A percentile compares a stretch with the other conserved stretches of the same genome.
These are phyloP conservation scores for Nannobrachium achirus DNA, from an alignment of 2,113 vertebrate species.

Conservation along the genomic window DNA sequence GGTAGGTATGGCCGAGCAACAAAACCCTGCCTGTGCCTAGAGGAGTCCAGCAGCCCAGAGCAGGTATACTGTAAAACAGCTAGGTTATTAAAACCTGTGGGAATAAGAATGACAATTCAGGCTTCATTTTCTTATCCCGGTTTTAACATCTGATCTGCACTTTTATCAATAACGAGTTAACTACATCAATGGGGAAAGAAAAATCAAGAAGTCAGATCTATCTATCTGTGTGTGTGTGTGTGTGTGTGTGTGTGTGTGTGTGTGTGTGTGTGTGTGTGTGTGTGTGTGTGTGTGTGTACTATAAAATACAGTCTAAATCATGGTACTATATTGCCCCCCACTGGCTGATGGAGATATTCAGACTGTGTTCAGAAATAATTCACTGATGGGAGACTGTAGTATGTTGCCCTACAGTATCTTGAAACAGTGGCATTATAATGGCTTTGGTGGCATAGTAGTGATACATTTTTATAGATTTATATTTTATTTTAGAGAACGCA, in stretches of 20 bases:
- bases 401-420: no score
- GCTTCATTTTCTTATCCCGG: not conserved
- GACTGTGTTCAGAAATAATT: no score
- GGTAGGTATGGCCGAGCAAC: not conserved
- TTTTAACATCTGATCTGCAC: not conserved
- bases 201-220: no score
- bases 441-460: no score
- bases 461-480: no score
- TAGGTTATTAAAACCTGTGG: not conserved
- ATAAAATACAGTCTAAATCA: no score
- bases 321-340: constrained; percentile 52
- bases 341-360: constrained; percentile 12
- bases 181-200: no score
- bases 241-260: not conserved
- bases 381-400: no score
- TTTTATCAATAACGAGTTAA: not conserved
- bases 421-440: no score
- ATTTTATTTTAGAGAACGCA: no score
- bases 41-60: not conserved
- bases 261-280: not conserved
- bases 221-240: not conserved
- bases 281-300: not conserved
- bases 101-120: not conserved
- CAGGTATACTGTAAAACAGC: not conserved
- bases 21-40: constrained; percentile 4